Conservation (phyloP, 1,140 invertebrate species). For the Cydia fagiglandana region DNA sequence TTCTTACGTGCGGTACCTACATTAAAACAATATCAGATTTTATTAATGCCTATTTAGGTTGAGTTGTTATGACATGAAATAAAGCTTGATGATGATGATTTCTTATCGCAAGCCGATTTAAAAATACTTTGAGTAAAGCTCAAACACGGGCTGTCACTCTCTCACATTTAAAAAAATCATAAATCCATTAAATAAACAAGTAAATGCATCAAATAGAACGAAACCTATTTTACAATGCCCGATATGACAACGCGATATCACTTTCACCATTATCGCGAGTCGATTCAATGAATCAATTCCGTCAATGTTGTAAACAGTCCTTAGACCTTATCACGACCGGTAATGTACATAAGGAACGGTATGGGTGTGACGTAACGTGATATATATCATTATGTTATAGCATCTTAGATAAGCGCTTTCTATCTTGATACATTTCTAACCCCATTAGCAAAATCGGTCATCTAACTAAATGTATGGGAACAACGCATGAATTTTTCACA, state of each 20-base stretch:
- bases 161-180: too few relatives aligned
- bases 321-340: neutral
- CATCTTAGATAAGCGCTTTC: conserved; percentile 2
- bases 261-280: conserved; percentile 16
- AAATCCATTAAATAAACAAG: neutral
- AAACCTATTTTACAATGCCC: neutral
- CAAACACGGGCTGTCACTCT: too few relatives aligned
- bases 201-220: neutral
- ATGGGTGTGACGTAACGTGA: conserved; percentile 4
- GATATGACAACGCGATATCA: neutral
- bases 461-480: neutral
- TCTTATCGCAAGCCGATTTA: too few relatives aligned
- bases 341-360: conserved; percentile 10
- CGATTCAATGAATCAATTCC: neutral
- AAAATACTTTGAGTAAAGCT: too few relatives aligned
- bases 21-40: too few relatives aligned
- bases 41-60: too few relatives aligned
- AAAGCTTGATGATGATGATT: too few relatives aligned
- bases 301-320: conserved; percentile 12
- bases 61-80: too few relatives aligned
- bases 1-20: too few relatives aligned
- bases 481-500: too few relatives aligned
- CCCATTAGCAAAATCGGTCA: neutral
- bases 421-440: neutral
- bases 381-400: conserved; percentile 9